These are phyloP conservation scores for Pangasius larnaudii DNA, from an alignment of 2,797 vertebrate genomes.

Conservation along the genomic window DNA sequence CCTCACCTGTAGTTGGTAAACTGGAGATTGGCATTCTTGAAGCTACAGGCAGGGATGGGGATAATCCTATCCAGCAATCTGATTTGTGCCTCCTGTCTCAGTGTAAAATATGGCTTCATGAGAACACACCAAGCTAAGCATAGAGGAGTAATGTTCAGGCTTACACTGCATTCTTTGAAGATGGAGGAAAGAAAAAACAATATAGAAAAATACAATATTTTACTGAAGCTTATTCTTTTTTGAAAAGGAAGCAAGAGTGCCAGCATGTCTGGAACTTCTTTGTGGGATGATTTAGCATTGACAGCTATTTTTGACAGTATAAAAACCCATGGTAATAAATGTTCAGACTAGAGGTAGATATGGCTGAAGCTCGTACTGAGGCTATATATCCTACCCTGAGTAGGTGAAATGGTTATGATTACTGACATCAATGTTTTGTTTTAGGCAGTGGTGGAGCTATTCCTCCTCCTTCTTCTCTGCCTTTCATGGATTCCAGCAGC, in stretches of 20 bases:
- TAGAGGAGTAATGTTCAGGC: not conserved
- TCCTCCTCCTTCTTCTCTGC: conserved; percentile 34
- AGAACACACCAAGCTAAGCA: not conserved
- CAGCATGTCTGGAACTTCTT: not conserved
- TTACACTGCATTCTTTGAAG: not conserved
- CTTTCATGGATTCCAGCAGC: conserved; percentile 67
- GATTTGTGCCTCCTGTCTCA: not conserved
- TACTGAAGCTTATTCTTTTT: not conserved
- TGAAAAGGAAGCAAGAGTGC: not conserved
- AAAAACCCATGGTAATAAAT: not conserved
- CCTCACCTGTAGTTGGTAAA: not conserved
- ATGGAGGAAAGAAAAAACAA: not conserved
- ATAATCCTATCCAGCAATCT: conserved; percentile 19
- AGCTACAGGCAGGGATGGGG: conserved; percentile 2
- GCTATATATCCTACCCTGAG: not conserved
- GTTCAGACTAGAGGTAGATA: not conserved
- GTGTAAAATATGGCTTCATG: conserved; percentile 23
- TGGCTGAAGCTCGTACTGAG: not conserved
- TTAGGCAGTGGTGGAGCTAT: conserved; percentile 42
- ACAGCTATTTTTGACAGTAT: not conserved
- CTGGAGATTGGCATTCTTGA: conserved; percentile 37
- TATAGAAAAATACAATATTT: not conserved
- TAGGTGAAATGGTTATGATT: not conserved
- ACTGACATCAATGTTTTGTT: conserved; percentile 24
- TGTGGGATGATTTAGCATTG: not conserved